A percentile compares a stretch with the other conserved stretches of the same genome.
These are phyloP conservation scores for Tachuris rubrigastra DNA, from an alignment of 2,113 vertebrate species.

Conservation along the genomic window DNA sequence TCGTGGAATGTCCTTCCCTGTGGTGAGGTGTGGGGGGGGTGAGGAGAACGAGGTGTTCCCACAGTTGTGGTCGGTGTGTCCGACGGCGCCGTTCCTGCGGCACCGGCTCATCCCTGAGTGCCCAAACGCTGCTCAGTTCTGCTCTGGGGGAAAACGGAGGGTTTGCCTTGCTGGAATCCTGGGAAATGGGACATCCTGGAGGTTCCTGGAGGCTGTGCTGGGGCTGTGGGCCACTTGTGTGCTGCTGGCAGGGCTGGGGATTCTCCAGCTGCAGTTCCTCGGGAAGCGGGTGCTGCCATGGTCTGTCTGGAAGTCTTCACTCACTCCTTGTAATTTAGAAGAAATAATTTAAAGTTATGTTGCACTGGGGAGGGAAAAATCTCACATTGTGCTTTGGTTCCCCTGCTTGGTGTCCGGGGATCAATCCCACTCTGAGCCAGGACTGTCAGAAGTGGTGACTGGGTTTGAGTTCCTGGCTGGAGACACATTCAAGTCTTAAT, in stretches of 20 bases:
- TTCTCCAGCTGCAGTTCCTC: background rate
- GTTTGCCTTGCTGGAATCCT: background rate
- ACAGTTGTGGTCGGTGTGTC: background rate
- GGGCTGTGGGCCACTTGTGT: background rate
- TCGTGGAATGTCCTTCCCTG: fast-evolving
- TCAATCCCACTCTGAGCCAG: background rate
- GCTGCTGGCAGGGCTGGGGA: background rate
- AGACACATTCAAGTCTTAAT: background rate
- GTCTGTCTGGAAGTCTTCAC: background rate
- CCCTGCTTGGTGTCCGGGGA: background rate
- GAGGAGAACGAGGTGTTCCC: background rate
- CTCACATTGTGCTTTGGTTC: background rate
- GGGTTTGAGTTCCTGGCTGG: background rate
- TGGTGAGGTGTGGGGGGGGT: background rate
- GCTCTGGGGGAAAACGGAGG: fast-evolving
- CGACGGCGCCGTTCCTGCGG: fast-evolving
- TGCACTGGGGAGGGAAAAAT: background rate
- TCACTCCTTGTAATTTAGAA: background rate
- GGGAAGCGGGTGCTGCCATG: background rate
- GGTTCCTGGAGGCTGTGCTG: too few species aligned
- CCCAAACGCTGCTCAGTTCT: fast-evolving
- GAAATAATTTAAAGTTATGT: background rate
- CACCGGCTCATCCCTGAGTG: fast-evolving
- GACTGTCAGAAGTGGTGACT: background rate
- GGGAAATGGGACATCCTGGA: fast-evolving